These are phyloP conservation scores for Aphidius ervi DNA, from an alignment of 1,140 invertebrate genomes.

Conservation along the genomic window DNA sequence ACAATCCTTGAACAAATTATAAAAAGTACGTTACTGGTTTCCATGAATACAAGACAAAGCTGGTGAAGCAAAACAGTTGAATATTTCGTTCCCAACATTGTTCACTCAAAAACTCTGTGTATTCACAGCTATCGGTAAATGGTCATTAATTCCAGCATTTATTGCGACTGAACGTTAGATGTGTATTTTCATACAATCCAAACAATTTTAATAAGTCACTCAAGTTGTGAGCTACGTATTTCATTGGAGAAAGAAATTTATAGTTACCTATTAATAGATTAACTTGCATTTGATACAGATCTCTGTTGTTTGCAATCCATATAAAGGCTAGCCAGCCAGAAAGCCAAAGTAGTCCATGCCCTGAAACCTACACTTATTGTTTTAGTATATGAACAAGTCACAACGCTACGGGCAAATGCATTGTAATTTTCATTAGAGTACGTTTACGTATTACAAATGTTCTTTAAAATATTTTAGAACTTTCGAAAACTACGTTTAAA, in stretches of 20 bases:
- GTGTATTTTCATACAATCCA: too few relatives aligned
- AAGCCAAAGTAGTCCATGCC: conserved; percentile 87
- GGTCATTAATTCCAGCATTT: too few relatives aligned
- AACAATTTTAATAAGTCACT: too few relatives aligned
- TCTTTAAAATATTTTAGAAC: not conserved
- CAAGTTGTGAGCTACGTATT: not conserved
- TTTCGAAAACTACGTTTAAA: not conserved
- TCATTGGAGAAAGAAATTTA: not conserved
- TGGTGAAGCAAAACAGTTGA: too few relatives aligned
- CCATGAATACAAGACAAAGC: too few relatives aligned
- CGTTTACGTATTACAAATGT: conserved; percentile 1
- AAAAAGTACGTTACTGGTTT: too few relatives aligned
- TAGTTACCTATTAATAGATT: conserved; percentile 77
- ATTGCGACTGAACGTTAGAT: too few relatives aligned
- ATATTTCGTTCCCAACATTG: too few relatives aligned
- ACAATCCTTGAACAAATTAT: conserved; percentile 61
- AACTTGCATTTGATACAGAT: conserved; percentile 73
- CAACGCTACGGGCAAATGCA: not conserved
- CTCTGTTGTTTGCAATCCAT: conserved; percentile 64
- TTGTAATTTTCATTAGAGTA: conserved; percentile 3
- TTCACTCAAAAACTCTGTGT: too few relatives aligned
- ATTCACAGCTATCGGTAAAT: too few relatives aligned
- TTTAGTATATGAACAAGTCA: conserved; percentile 1
- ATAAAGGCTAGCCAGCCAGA: conserved; percentile 67
- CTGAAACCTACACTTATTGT: conserved; percentile 63